These are phyloP conservation scores for Apus apus DNA, from an alignment of 2,113 vertebrate genomes.

Conservation along the genomic window DNA sequence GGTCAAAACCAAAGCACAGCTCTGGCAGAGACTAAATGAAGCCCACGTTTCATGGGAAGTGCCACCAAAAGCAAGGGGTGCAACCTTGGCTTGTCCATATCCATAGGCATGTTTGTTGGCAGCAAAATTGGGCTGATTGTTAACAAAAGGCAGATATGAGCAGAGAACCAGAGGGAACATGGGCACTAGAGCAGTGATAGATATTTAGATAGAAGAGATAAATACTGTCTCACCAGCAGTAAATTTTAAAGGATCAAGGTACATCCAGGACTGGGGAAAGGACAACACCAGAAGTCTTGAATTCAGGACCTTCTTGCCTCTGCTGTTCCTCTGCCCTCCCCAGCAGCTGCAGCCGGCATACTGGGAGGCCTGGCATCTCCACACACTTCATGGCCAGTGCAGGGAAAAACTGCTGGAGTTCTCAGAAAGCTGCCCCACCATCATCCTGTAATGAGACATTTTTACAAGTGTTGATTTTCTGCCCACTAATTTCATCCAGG, in stretches of 20 bases:
- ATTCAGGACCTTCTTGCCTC: neutral
- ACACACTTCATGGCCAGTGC: neutral
- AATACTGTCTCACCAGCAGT: fast-evolving
- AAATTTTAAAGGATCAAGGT: neutral
- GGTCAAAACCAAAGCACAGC: neutral
- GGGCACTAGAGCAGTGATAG: neutral
- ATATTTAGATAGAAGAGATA: too few relatives aligned
- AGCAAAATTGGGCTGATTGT: neutral
- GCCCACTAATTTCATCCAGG: conserved; percentile 28
- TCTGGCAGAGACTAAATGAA: neutral
- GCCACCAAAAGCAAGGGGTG: neutral
- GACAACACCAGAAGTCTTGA: neutral
- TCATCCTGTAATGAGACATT: conserved; percentile 3
- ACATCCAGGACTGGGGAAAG: neutral
- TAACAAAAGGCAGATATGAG: neutral
- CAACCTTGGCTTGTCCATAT: too few relatives aligned
- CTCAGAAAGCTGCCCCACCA: neutral
- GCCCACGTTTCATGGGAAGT: fast-evolving
- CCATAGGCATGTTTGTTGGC: neutral
- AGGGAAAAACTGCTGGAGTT: neutral
- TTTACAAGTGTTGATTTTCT: conserved; percentile 51
- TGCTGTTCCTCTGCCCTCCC: neutral
- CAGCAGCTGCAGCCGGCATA: fast-evolving
- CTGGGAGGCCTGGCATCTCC: neutral
- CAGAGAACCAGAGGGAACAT: fast-evolving